Evolutionary conservation across 2,797 vertebrate species (phyloP), one percentile per base, ranked within the genome.

Genomic region (Gadopsis marmoratus): DNA sequence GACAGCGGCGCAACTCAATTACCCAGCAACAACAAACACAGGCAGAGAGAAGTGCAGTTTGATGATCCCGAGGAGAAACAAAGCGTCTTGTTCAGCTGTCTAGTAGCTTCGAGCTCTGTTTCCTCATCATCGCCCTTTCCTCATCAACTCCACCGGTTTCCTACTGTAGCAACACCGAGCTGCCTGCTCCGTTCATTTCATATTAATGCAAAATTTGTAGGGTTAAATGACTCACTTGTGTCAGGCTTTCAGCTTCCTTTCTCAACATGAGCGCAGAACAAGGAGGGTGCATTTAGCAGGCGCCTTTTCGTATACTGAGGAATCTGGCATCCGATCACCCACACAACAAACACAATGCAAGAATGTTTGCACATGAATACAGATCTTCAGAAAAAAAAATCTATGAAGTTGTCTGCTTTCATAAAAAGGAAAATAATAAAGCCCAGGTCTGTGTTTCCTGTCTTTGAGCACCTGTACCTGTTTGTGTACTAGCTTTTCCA

Each of bases 1-100:
- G 78, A 88, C 79, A 69, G 87, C 75, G 23, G 73, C 12, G 86
- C 86, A 78, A 91, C 86, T 91, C 86, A 92, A 92, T 93, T 91
- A 92, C 86, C 78, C 64, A 17, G 59, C 71, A 74, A 81, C 86
- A 87, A 80, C 86, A 90, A 90, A 88, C 80, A 70, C 29, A 67
- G 66, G 62, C 45, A 56, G 48, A 77, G 71, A 77, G 74, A 64
- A 81, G 83, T 60, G 72, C 81, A 11, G 74, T 65, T 72, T 88
- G 83, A 81, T 86, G 89, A 88, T 82, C 59, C 79, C 6, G 26
- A 78, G 71, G 74, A 79, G 83, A 76, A 84, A 78, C 74, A 69
- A 78, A 61, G 76, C 56, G 2, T 70, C 74, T 72, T 68, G 82
- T 76, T 81, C 5, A 14, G 47, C 66, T 83, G 80, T 78, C 63